These are phyloP conservation scores for Azemiops feae DNA, from an alignment of 2,113 vertebrate genomes.

Conservation along the genomic window DNA sequence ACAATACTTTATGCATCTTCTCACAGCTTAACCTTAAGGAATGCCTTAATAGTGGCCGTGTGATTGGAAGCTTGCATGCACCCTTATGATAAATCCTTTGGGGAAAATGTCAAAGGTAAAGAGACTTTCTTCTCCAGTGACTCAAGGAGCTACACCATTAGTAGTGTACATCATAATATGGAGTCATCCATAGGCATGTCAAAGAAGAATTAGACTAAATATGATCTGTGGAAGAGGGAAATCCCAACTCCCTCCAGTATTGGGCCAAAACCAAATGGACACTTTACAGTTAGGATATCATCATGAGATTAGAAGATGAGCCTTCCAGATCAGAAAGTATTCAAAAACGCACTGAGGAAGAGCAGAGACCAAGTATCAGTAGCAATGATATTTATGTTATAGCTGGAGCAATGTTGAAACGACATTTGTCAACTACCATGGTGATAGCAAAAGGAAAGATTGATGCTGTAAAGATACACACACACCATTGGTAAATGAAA, in stretches of 20 bases:
- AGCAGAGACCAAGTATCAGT: background rate
- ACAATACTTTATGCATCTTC: background rate
- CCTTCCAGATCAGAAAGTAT: background rate
- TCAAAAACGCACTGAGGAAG: background rate
- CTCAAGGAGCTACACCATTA: background rate
- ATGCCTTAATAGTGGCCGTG: background rate
- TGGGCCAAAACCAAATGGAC: background rate
- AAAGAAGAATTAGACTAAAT: background rate
- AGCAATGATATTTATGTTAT: background rate
- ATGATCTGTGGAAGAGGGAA: background rate
- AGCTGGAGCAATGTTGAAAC: background rate
- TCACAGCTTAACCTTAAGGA: background rate
- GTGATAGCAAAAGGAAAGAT: background rate
- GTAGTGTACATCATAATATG: background rate
- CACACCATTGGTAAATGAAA: no score
- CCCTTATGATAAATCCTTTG: background rate
- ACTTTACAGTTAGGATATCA: background rate
- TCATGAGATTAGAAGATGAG: background rate
- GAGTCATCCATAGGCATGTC: background rate
- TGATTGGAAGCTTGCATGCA: background rate
- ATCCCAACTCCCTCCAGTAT: background rate
- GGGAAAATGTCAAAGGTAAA: background rate
- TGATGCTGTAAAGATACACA: background rate
- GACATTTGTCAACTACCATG: background rate
- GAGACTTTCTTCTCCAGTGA: background rate